These are phyloP conservation scores for Plodia interpunctella DNA, from an alignment of 1,140 invertebrate genomes.

Conservation along the genomic window DNA sequence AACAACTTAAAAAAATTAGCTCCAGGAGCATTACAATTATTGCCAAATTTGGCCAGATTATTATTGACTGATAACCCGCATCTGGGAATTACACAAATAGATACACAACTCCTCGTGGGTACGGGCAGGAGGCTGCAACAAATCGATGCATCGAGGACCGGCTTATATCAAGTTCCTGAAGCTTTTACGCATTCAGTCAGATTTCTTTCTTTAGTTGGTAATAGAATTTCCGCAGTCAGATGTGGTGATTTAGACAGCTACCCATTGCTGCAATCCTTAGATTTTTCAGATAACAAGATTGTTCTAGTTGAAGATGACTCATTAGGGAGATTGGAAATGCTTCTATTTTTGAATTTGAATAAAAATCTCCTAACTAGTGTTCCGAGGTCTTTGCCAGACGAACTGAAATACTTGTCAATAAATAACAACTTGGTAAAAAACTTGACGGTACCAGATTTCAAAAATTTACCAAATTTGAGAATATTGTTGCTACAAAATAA, in stretches of 20 bases:
- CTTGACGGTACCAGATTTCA: constrained; percentile 82
- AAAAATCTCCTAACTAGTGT: constrained; percentile 83
- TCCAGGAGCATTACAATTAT: constrained; percentile 84
- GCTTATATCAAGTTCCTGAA: constrained; percentile 87
- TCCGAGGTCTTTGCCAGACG: constrained; percentile 77
- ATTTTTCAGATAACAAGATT: constrained; percentile 89
- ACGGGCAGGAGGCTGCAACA: constrained; percentile 85
- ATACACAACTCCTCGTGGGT: constrained; percentile 81
- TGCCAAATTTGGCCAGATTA: constrained; percentile 86
- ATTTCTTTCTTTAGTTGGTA: constrained; percentile 86
- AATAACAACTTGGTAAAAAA: constrained; percentile 80
- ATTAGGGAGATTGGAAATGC: constrained; percentile 86
- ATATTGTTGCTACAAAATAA: constrained; percentile 84
- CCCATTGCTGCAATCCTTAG: constrained; percentile 87
- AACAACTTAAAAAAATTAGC: constrained; percentile 85
- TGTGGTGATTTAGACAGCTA: constrained; percentile 94
- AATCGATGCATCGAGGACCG: constrained; percentile 89
- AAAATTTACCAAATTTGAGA: constrained; percentile 82
- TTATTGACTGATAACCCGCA: constrained; percentile 85
- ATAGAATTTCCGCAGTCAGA: constrained; percentile 83
- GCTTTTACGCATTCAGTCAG: constrained; percentile 90
- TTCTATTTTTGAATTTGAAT: constrained; percentile 88
- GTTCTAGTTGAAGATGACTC: constrained; percentile 90
- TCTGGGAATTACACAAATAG: constrained; percentile 77
- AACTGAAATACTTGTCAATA: constrained; percentile 71